These are phyloP conservation scores for Hypomesus transpacificus DNA, from an alignment of 2,113 vertebrate genomes.

Conservation along the genomic window DNA sequence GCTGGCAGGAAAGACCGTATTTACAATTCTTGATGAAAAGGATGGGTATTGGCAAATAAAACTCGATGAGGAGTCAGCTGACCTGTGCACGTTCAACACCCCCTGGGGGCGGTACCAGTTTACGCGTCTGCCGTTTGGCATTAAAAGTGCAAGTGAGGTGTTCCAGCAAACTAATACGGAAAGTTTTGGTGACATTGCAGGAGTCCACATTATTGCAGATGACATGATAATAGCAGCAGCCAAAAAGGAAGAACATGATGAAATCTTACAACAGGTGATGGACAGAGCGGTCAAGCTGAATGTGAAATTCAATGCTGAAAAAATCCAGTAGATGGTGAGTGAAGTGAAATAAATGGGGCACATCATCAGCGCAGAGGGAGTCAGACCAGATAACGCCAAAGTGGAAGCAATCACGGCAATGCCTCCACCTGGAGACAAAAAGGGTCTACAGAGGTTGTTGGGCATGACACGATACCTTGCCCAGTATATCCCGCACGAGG, in stretches of 20 bases:
- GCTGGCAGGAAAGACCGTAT: not conserved
- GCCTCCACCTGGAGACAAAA: not conserved
- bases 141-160: too few relatives aligned
- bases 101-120: not conserved
- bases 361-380: slow-evolving; percentile 1
- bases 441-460: not conserved
- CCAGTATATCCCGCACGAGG: too few relatives aligned
- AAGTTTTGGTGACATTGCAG: not conserved
- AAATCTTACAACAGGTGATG: slow-evolving; percentile 9
- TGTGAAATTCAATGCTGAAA: slow-evolving; percentile 13
- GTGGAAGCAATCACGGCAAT: not conserved
- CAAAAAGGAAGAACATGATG: not conserved
- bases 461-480: too few relatives aligned
- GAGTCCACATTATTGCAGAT: not conserved
- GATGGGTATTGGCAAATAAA: not conserved
- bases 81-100: not conserved
- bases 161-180: not conserved
- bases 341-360: slow-evolving; percentile 10
- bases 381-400: not conserved
- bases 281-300: not conserved
- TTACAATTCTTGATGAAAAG: not conserved
- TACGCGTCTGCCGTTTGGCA: too few relatives aligned
- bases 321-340: slow-evolving; percentile 10
- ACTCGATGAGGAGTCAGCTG: not conserved
- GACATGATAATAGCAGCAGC: too few relatives aligned